Evolutionary conservation across 2,797 vertebrate species (phyloP), one percentile per base, ranked within the genome.

Genomic region (Coilia nasus): DNA sequence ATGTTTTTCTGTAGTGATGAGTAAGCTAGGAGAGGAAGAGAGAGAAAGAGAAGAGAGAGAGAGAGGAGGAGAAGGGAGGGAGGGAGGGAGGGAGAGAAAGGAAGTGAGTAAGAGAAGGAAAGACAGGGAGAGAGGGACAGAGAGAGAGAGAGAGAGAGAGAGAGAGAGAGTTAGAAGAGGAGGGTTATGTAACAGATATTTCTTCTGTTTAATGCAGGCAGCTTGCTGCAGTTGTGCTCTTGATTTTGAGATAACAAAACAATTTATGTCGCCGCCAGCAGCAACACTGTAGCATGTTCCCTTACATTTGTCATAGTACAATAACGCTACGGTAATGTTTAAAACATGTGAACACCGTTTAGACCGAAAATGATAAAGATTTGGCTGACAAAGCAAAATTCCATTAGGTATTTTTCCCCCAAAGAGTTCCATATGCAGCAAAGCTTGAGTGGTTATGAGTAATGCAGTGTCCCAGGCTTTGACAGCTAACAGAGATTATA

Each of bases 141-240:
- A 5, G 2, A 41, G 35, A 41, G 35, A 41, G 2, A 41, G 35
- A 2, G 35, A 41, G 35, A 41, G 35, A 41, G 35, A 41, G 35
- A 41, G 5, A 41, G 35, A 41, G 35, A 41, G 35, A 41, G 35
- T 41, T 5, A 41, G 35, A 41, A 41, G 35, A 2, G 35, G 35
- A 41, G 64, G 64, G 31, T 71, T 71, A 71, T 14, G 12, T 71
- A 71, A 71, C 28, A 15, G 62, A 64, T 71, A 71, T 71, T 67
- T n/a, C 62, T 67, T 14, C 64, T 71, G 64, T 71, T 71, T 71
- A 71, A 28, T 71, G 64, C 64, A 71, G 14, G 64, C 25, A 41
- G 12, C 15, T 12, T 35, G 31, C 64, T 71, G 64, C 25, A 35
- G 25, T 71, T 71, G 11, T 71, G 64, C 28, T 31, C 64, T 71